Percentiles rank a stretch among this genome's conserved stretches.
phyloP scores from a whole-genome alignment of 2,113 vertebrate genomes.

The Tragelaphus imberbis region DNA sequence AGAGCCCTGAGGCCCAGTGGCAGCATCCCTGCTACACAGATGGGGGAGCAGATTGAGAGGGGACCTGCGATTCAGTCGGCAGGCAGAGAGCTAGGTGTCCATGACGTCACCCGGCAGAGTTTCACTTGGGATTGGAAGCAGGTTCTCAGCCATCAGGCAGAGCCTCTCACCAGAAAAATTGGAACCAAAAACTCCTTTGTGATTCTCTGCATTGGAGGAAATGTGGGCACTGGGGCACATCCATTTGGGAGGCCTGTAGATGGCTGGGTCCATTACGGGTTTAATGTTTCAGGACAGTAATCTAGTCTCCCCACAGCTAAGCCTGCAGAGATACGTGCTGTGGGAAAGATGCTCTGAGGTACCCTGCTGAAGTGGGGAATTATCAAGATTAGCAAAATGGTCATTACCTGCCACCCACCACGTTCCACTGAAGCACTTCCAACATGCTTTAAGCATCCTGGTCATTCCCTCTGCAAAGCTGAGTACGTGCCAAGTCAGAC shows the following conservation, averaged over 20 bases:
- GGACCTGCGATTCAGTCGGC: neutral
- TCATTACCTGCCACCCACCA: slow-evolving; percentile 46
- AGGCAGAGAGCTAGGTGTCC: neutral
- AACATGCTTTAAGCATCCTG: slow-evolving; percentile 45
- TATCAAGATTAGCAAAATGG: slow-evolving; percentile 45
- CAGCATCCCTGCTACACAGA: slow-evolving; percentile 13
- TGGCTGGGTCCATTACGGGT: neutral
- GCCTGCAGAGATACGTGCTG: neutral
- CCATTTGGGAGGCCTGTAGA: neutral
- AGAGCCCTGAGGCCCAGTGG: neutral
- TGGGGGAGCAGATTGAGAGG: slow-evolving; percentile 40
- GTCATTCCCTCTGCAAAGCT: neutral
- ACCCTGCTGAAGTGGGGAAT: neutral
- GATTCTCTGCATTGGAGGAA: neutral
- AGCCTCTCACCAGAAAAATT: neutral
- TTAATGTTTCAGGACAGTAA: neutral
- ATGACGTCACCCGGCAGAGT: neutral
- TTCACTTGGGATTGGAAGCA: neutral
- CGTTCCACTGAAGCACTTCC: slow-evolving; percentile 61
- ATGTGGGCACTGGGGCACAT: neutral
- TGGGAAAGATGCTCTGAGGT: neutral
- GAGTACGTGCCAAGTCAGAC: slow-evolving; percentile 19
- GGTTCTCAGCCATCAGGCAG: neutral
- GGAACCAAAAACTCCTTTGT: neutral
- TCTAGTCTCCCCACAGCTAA: neutral